Evolutionary conservation across 2,113 vertebrate species (phyloP), one percentile per base, ranked within the genome.

Genomic region (Heteronetta atricapilla): DNA sequence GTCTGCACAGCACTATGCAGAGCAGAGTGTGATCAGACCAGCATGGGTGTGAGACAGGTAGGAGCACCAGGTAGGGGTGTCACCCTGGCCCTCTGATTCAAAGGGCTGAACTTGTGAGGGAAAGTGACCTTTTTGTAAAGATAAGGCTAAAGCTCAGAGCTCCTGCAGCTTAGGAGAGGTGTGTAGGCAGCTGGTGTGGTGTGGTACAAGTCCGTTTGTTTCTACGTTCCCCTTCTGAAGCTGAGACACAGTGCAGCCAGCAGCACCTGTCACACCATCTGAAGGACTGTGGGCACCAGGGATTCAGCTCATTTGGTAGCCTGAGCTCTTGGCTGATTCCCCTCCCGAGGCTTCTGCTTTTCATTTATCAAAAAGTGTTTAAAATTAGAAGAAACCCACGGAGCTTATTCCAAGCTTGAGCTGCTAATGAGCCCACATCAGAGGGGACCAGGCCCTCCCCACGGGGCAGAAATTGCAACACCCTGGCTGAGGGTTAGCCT

Each of bases 1-100:
- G n/a, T 11, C 66, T 72, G 60, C 36, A 26, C 28, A 33, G 23
- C 0, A 1, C 50, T 50, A 22, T 0, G 1, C 64, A 42, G n/a
- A 78, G 80, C 53, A 6, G 50, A 26, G 55, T 2, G 0, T 2
- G 6, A 73, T 19, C 58, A 36, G 18, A 59, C 52, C 70, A 58
- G 52, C 48, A 1, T 2, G 13, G 0, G 3, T 82, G 53, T 0
- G 4, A 69, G 67, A 42, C 26, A 46, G 42, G 53, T 68, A 63
- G 68, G 58, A 82, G 55, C 52, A 34, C 22, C 72, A 4, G 34
- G 31, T 33, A 28, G 70, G 62, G 52, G 42, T 31, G 21, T 29
- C 52, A 40, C 22, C 10, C 6, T 22, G 34, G 16, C n/a, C 19
- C 26, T 70, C 52, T 25, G 19, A 15, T n/a, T 69, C 66, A 46